Conservation (phyloP, 2,888 invertebrate species). For the Drosophila engyochracea region DNA sequence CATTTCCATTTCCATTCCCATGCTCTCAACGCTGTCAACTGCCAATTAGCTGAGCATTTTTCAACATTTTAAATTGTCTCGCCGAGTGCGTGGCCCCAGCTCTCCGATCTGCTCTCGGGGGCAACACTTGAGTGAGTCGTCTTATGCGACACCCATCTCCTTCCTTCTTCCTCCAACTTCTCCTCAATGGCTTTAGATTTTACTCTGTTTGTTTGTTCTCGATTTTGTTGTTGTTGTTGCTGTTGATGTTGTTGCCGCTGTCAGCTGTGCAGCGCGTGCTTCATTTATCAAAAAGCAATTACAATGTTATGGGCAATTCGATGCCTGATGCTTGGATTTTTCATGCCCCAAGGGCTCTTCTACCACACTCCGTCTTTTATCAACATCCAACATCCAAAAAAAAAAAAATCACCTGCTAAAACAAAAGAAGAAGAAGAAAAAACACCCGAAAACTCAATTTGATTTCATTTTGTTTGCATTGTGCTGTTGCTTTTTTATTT, state of each 20-base stretch:
- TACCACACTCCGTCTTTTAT: neutral
- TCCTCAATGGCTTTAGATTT: constrained; percentile 39
- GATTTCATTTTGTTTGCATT: constrained; percentile 26
- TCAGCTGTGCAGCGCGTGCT: constrained; percentile 78
- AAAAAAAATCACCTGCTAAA: constrained; percentile 37
- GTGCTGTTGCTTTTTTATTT: constrained; percentile 1
- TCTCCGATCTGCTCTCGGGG: constrained; percentile 34
- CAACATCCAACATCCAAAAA: constrained; percentile 11
- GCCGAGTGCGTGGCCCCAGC: constrained; percentile 70
- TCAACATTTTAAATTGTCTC: constrained; percentile 78
- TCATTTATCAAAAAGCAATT: constrained; percentile 78
- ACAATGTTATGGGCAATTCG: constrained; percentile 75
- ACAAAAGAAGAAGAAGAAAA: constrained; percentile 14
- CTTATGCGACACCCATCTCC: neutral
- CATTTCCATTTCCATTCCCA: constrained; percentile 29
- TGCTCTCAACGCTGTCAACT: constrained; percentile 73
- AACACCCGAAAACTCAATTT: constrained; percentile 5
- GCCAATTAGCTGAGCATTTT: constrained; percentile 78
- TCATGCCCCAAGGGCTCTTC: constrained; percentile 41
- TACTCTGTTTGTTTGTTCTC: constrained; percentile 22
- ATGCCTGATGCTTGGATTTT: constrained; percentile 48
- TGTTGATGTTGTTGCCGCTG: constrained; percentile 52
- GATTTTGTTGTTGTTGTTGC: constrained; percentile 2
- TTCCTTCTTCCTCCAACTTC: neutral
- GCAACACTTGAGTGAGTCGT: constrained; percentile 4